These are phyloP conservation scores for Sebastes diaconus DNA, from an alignment of 2,797 vertebrate species.

Conservation along the genomic window DNA sequence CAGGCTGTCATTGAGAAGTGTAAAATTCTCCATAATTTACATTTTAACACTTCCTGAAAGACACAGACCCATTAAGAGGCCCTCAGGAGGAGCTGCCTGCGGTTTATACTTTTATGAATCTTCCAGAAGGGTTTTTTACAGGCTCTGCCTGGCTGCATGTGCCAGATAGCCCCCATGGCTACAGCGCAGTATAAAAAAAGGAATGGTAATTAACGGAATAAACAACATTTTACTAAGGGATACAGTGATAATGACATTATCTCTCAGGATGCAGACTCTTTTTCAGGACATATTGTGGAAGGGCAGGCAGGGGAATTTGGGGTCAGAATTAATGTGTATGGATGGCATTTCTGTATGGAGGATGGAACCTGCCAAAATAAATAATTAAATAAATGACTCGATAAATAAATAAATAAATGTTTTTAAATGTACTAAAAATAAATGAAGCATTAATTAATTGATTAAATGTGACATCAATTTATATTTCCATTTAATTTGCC, in stretches of 20 bases:
- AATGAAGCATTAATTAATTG: no score
- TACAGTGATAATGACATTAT: slow-evolving; percentile 63
- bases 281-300: slow-evolving; percentile 35
- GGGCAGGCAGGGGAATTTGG: background rate
- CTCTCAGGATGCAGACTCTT: slow-evolving; percentile 39
- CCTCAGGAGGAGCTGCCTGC: slow-evolving; percentile 63
- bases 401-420: no score
- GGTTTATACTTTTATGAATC: slow-evolving; percentile 74
- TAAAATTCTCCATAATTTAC: slow-evolving; percentile 73
- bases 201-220: slow-evolving; percentile 73
- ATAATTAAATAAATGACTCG: no score
- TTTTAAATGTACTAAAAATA: no score
- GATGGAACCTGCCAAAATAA: no score
- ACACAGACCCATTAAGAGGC: slow-evolving; percentile 64
- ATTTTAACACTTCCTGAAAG: slow-evolving; percentile 74
- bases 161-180: slow-evolving; percentile 59
- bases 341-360: background rate
- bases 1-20: slow-evolving; percentile 62
- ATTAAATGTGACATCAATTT: no score
- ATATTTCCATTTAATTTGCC: no score
- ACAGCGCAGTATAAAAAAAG: slow-evolving; percentile 47
- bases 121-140: slow-evolving; percentile 71
- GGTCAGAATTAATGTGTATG: slow-evolving; percentile 17
- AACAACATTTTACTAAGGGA: slow-evolving; percentile 64
- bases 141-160: slow-evolving; percentile 57